A percentile compares a stretch with the other conserved stretches of the same genome.
Conservation (phyloP, 1,140 invertebrate species). For the Calliphora vicina region DNA sequence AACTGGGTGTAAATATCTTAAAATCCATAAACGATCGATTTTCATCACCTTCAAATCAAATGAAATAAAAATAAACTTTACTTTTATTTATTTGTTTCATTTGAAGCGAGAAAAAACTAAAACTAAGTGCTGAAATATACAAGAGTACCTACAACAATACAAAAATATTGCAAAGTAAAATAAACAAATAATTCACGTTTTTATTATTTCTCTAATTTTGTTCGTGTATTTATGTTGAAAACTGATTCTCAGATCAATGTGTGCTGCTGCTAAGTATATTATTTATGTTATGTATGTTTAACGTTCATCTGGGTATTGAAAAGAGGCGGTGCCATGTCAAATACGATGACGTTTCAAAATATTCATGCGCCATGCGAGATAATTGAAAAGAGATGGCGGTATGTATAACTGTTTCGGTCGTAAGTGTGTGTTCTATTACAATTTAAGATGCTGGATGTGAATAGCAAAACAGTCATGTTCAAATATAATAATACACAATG, state of each 20-base stretch:
- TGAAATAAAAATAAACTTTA: neutral
- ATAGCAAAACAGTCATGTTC: neutral
- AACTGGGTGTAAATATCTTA: neutral
- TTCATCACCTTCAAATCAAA: conserved; percentile 6
- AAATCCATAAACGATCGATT: conserved; percentile 28
- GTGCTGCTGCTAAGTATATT: too few species aligned
- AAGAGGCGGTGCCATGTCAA: conserved; percentile 53
- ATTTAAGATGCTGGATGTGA: neutral
- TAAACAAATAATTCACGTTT: neutral
- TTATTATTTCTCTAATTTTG: neutral
- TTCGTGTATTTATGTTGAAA: neutral
- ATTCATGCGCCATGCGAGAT: conserved; percentile 54
- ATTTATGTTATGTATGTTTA: neutral
- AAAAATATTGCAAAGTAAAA: neutral
- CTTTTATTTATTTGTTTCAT: neutral
- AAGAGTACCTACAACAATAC: neutral
- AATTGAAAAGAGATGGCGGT: neutral
- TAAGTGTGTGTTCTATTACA: conserved; percentile 15
- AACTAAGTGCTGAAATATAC: neutral
- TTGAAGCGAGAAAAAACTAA: neutral
- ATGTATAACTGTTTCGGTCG: neutral
- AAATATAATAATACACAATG: too few species aligned
- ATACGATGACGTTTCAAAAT: conserved; percentile 40
- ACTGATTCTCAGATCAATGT: neutral
- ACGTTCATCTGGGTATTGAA: conserved; percentile 55